Percentiles rank a stretch among this genome's conserved stretches.
phyloP scores from a whole-genome alignment of 2,113 vertebrate species.

The Spea multiplicata region DNA sequence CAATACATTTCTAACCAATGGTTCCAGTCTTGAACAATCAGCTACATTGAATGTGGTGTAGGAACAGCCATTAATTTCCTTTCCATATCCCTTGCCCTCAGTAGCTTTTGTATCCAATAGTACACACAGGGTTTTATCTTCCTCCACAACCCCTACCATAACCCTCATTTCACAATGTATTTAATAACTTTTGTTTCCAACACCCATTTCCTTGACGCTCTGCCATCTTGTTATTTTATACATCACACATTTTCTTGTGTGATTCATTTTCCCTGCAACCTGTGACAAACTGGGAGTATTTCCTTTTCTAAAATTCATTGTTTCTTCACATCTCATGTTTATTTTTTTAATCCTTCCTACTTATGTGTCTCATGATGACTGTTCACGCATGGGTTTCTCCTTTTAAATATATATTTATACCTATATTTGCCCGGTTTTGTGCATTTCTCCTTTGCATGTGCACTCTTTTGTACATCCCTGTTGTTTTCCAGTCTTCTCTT shows the following conservation, averaged over 20 bases:
- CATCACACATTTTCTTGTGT: constrained; percentile 11
- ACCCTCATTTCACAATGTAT: background rate
- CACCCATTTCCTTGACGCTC: constrained; percentile 10
- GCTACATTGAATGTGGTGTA: constrained; percentile 22
- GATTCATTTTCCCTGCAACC: constrained; percentile 1
- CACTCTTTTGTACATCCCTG: background rate
- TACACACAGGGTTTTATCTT: constrained; percentile 44
- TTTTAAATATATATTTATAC: background rate
- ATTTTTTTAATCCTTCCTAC: background rate
- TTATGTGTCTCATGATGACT: background rate
- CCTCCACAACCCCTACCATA: constrained; percentile 6
- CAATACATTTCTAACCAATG: constrained; percentile 28
- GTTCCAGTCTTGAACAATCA: constrained; percentile 25
- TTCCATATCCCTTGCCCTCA: constrained; percentile 18
- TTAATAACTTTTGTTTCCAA: background rate
- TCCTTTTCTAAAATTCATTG: background rate
- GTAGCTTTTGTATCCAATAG: constrained; percentile 38
- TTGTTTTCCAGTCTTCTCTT: background rate
- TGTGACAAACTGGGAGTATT: background rate
- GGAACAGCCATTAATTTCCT: constrained; percentile 19
- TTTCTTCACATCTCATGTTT: background rate
- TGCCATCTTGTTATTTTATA: constrained; percentile 5
- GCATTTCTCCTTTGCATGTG: background rate
- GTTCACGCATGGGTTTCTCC: background rate
- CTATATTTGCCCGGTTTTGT: background rate